Evolutionary conservation across 2,113 vertebrate species (phyloP).

Genomic region (Heteronetta atricapilla): DNA sequence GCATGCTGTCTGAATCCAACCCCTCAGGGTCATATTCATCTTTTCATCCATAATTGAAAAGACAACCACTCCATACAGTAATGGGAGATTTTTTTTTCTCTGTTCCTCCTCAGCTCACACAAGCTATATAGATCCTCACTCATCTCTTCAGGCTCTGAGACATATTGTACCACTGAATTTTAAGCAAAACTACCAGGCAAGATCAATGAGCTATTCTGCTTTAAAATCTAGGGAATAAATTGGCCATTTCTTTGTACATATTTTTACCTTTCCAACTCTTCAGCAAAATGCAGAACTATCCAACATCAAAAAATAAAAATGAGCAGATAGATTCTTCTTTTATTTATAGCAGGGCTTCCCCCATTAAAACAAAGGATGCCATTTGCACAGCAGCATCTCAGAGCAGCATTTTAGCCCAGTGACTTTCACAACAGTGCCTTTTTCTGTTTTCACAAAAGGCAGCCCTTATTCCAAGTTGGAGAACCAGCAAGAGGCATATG

Average conservation of each 20-base stretch:
- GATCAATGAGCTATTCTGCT: conserved; percentile 41
- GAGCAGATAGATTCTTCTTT: not conserved
- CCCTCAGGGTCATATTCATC: conserved; percentile 56
- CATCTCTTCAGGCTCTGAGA: conserved; percentile 28
- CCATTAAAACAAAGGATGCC: not conserved
- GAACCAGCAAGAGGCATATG: not conserved
- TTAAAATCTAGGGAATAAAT: conserved; percentile 52
- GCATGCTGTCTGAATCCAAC: conserved; percentile 32
- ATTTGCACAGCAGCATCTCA: not conserved
- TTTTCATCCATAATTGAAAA: conserved; percentile 76
- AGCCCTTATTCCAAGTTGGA: not conserved
- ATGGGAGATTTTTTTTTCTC: not conserved
- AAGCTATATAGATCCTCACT: conserved; percentile 6
- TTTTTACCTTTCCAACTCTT: conserved; percentile 30
- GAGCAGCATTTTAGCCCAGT: not conserved
- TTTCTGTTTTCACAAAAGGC: not conserved
- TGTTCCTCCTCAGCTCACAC: not conserved
- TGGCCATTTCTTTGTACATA: not conserved
- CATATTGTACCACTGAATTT: conserved; percentile 3
- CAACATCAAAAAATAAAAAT: not conserved
- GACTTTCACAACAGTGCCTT: not conserved
- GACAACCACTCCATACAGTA: conserved; percentile 61
- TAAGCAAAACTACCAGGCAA: conserved; percentile 35
- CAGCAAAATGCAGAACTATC: not conserved
- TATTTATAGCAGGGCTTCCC: not conserved